Conservation (phyloP, 2,797 vertebrate species). For the Hemitrygon akajei region DNA sequence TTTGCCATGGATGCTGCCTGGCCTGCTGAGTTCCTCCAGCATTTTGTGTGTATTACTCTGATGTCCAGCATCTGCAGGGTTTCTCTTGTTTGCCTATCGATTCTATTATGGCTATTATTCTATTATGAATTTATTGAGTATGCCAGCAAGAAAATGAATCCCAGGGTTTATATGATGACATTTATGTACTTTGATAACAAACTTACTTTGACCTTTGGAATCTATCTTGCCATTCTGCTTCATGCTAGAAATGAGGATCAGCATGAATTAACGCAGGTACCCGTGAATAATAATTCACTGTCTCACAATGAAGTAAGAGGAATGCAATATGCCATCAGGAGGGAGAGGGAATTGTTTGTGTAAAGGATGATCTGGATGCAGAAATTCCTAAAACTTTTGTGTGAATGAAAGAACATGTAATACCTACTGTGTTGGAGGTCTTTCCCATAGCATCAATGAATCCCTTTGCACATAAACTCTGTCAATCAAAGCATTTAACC, state of each 20-base stretch:
- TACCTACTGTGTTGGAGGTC: background rate
- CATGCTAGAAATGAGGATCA: background rate
- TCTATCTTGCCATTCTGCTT: background rate
- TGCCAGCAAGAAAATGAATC: too few relatives aligned
- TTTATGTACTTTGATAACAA: too few relatives aligned
- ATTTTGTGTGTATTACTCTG: too few relatives aligned
- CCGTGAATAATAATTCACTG: background rate
- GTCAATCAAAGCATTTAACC: background rate
- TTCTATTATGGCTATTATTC: too few relatives aligned
- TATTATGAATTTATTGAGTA: too few relatives aligned
- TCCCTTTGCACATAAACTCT: background rate
- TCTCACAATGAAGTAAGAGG: background rate
- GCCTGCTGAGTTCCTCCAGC: too few relatives aligned
- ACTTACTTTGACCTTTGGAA: too few relatives aligned
- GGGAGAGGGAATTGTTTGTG: background rate
- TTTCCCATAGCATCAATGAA: background rate
- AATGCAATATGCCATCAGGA: background rate
- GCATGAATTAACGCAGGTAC: background rate
- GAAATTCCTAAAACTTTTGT: background rate
- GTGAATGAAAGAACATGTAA: background rate
- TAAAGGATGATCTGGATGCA: background rate
- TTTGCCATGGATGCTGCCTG: too few relatives aligned
- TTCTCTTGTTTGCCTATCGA: too few relatives aligned
- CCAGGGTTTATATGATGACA: too few relatives aligned
- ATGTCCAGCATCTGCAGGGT: too few relatives aligned